Percentiles rank a stretch among this genome's conserved stretches.
These are phyloP conservation scores for Melanostigma gelatinosum DNA, from an alignment of 2,113 vertebrate genomes.

Conservation along the genomic window DNA sequence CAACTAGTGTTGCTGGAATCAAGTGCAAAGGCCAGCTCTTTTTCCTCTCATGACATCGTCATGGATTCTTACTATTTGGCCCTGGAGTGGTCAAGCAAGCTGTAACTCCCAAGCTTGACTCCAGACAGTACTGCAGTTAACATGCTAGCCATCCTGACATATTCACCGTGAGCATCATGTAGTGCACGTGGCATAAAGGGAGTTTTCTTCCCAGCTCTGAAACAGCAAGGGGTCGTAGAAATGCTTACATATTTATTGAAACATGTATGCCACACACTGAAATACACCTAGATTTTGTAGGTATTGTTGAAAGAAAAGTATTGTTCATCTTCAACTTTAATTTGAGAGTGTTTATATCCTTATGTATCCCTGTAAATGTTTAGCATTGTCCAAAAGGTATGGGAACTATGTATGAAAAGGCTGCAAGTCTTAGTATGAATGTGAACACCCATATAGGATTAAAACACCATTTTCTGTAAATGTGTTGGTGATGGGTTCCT, in stretches of 20 bases:
- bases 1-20: not conserved
- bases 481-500: not conserved
- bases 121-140: not conserved
- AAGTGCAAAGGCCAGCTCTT: not conserved
- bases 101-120: not conserved
- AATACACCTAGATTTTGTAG: no score
- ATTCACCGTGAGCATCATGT: not conserved
- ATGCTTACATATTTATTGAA: not conserved
- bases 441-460: not conserved
- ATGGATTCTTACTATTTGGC: not conserved
- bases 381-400: not conserved
- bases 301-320: not conserved
- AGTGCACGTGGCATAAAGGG: not conserved
- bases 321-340: not conserved
- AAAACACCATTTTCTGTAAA: not conserved
- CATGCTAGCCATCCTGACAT: not conserved
- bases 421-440: not conserved
- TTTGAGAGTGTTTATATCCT: not conserved
- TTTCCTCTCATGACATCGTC: not conserved
- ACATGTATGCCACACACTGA: not conserved
- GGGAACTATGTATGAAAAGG: not conserved
- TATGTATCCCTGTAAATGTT: not conserved
- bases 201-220: not conserved
- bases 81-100: not conserved
- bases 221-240: not conserved